These are phyloP conservation scores for Willisornis vidua DNA, from an alignment of 2,113 vertebrate species.

Conservation along the genomic window DNA sequence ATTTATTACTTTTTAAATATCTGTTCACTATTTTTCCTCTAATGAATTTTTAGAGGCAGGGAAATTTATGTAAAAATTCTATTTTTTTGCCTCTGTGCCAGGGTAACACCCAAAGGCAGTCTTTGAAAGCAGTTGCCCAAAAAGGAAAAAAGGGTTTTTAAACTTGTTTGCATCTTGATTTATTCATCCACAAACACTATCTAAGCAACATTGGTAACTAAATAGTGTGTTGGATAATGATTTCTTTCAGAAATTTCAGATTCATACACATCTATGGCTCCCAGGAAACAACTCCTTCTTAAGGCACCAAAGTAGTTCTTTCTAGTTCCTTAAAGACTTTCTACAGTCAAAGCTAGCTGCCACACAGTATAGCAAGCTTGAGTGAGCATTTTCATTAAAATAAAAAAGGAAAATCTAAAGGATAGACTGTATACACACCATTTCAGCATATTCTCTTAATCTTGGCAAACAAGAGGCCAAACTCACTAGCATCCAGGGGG, in stretches of 20 bases:
- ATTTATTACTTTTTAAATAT: neutral
- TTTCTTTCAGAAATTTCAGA: neutral
- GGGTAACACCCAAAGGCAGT: neutral
- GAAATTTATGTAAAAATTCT: neutral
- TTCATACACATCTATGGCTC: neutral
- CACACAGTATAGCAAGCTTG: neutral
- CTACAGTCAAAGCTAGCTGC: neutral
- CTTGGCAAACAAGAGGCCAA: neutral
- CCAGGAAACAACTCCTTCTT: neutral
- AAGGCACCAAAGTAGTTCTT: neutral
- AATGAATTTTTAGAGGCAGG: neutral
- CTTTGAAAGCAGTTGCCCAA: neutral
- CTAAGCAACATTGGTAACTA: neutral
- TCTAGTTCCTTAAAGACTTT: neutral
- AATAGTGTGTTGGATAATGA: neutral
- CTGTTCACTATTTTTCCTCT: neutral
- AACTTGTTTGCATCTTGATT: neutral
- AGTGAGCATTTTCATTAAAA: neutral
- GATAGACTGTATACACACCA: neutral
- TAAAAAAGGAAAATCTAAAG: neutral
- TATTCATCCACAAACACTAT: neutral
- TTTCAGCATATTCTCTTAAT: neutral
- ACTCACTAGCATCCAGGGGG: neutral
- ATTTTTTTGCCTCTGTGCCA: neutral
- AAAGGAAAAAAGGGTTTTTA: neutral